Conservation (phyloP, 2,797 vertebrate genomes). For the Parauchenoglanis punctatus region DNA sequence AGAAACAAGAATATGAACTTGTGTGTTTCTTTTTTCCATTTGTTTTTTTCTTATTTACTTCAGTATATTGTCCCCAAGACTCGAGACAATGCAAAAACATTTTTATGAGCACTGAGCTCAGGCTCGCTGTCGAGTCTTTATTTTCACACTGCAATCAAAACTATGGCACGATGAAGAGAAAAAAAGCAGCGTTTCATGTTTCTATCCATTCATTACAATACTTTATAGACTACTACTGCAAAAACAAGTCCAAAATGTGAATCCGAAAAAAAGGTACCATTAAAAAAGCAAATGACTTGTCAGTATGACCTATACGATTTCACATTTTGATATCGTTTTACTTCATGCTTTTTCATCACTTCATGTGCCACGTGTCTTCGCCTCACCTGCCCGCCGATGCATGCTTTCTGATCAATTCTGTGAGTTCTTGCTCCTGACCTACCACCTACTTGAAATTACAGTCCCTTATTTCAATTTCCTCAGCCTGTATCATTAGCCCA, state of each 20-base stretch:
- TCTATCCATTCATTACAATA: neutral
- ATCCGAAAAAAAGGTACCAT: neutral
- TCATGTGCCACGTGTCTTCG: neutral
- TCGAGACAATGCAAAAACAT: neutral
- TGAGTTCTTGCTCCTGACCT: conserved; percentile 48
- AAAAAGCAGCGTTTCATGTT: neutral
- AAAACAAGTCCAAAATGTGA: neutral
- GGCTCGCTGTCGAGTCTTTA: neutral
- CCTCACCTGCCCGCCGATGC: conserved; percentile 37
- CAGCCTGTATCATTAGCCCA: conserved; percentile 43
- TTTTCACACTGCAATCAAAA: neutral
- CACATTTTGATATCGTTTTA: neutral
- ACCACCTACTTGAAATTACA: conserved; percentile 64
- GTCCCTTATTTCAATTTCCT: conserved; percentile 63
- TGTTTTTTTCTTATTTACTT: conserved; percentile 14
- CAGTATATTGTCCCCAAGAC: neutral
- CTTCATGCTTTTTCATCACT: conserved; percentile 1
- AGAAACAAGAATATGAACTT: conserved; percentile 16
- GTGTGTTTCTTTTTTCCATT: neutral
- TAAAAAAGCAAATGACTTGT: neutral
- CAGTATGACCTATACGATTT: neutral
- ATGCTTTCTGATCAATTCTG: conserved; percentile 43
- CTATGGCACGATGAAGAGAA: too few relatives aligned
- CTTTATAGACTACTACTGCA: neutral
- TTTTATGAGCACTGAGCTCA: neutral